Percentiles rank a stretch among this genome's conserved stretches.
Evolutionary conservation across 2,888 invertebrate species (phyloP).

Genomic region (Amiota communis): DNA sequence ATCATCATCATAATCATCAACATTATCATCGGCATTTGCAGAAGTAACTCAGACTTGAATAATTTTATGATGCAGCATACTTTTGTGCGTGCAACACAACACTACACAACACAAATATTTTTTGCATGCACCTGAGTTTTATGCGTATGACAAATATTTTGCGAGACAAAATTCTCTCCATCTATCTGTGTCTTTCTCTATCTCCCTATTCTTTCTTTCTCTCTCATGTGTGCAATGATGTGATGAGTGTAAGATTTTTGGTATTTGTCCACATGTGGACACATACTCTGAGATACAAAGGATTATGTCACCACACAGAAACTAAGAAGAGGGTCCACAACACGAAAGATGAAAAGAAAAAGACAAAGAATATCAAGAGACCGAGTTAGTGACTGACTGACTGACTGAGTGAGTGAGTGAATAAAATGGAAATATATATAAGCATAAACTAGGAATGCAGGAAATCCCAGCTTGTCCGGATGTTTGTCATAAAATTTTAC

Average conservation of each 20-base stretch:
- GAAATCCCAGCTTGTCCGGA: constrained; percentile 35
- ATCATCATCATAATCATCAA: too few relatives aligned
- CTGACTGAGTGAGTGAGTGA: constrained; percentile 12
- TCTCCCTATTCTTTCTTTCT: too few relatives aligned
- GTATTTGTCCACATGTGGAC: constrained; percentile 11
- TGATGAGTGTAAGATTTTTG: constrained; percentile 17
- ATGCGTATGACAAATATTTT: too few relatives aligned
- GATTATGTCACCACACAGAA: constrained; percentile 19
- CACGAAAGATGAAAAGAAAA: not conserved
- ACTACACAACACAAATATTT: too few relatives aligned
- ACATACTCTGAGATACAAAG: not conserved
- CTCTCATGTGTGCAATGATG: not conserved
- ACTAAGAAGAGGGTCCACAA: not conserved
- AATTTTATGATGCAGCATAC: not conserved
- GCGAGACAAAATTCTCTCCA: too few relatives aligned
- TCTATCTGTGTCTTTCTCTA: too few relatives aligned
- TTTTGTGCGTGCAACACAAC: not conserved
- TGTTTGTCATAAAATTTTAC: constrained; percentile 41
- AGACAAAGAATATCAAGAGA: not conserved
- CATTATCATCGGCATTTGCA: too few relatives aligned
- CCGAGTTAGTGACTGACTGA: not conserved
- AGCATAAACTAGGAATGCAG: constrained; percentile 35
- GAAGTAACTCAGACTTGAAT: not conserved
- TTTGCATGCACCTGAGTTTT: too few relatives aligned
- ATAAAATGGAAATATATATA: not conserved